Evolutionary conservation across 2,797 vertebrate genomes (phyloP), one percentile per base, ranked within the genome.

Genomic region (Ceryle rudis): DNA sequence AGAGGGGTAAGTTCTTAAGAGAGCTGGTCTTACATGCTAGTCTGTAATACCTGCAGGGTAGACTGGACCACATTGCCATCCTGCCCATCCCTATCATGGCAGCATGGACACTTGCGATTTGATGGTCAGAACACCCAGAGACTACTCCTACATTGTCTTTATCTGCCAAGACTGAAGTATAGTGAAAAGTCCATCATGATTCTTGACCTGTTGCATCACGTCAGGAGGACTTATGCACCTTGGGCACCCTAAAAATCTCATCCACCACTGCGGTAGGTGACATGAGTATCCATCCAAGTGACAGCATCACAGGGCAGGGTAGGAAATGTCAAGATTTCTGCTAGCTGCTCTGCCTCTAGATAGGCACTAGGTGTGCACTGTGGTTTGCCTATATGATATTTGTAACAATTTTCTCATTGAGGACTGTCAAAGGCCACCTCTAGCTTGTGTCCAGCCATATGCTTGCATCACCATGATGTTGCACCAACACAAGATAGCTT

Each of bases 61-160:
- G 67, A 17, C 35, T 28, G 31, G 41, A 46, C 20, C 20, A 8
- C 0, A 3, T 5, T 33, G 20, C 22, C 5, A 2, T 37, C 74
- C 9, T 21, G 28, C 20, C 9, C 19, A 55, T 55, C 15, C 31
- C 37, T 74, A 10, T 31, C 5, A 3, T 0, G 1, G 65, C 29
- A 72, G 41, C 16, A 10, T 5, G 8, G 31, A 42, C 26, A 19
- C 26, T 67, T 74, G 47, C 57, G 69, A 25, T 80, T 62, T 29
- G 18, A 25, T 58, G 41, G 41, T 20, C 29, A 42, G 28, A 69
- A 72, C 28, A 62, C n/a, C 15, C 25, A 51, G 29, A 87, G 5
- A 19, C 18, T 84, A 15, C 12, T 47, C 21, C 44, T 83, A 11
- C n/a, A 67, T 57, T 71, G 11, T 46, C 58, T 64, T 89, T 37